These are phyloP conservation scores for Cyrtorhinus lividipennis DNA, from an alignment of 1,140 invertebrate genomes.

Conservation along the genomic window DNA sequence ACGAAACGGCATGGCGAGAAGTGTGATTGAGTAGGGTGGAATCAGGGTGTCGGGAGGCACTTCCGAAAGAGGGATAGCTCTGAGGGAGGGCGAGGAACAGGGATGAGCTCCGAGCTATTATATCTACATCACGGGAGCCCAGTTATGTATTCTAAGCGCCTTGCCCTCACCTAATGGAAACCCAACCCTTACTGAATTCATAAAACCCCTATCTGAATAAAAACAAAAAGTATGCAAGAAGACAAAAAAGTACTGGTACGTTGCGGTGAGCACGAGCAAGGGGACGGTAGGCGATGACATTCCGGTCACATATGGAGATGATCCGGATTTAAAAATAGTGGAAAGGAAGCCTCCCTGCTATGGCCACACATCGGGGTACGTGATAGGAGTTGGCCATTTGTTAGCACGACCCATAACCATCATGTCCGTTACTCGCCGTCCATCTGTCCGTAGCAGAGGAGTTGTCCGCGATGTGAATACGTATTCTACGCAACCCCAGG, in stretches of 20 bases:
- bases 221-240: not conserved
- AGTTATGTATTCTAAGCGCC: constrained; percentile 8
- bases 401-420: not conserved
- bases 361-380: too few species aligned
- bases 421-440: not conserved
- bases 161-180: constrained; percentile 7
- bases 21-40: not conserved
- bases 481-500: too few species aligned
- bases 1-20: not conserved
- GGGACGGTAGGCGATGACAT: not conserved
- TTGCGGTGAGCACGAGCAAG: not conserved
- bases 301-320: constrained; percentile 6
- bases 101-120: constrained; percentile 4
- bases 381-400: not conserved
- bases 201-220: constrained; percentile 8
- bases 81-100: not conserved
- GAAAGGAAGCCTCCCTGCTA: too few species aligned
- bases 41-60: not conserved
- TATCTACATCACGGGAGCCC: constrained; percentile 9
- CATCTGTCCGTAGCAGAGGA: not conserved
- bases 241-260: not conserved
- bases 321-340: constrained; percentile 8
- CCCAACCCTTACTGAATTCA: constrained; percentile 6
- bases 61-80: not conserved
- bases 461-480: not conserved